Evolutionary conservation across 2,113 vertebrate genomes (phyloP).

Genomic region (Felis catus): F.catus_Fca126_mat1.0 CM031415.1:155436501-155437000

Average conservation of each 20-base stretch:
- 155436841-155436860: neutral
- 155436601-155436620: neutral
- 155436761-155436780: neutral
- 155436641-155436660: neutral
- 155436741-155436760: neutral
- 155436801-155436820: neutral
- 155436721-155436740: neutral
- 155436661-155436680: neutral
- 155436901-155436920: neutral
- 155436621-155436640: neutral
- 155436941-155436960: neutral
- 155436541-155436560: rapidly evolving
- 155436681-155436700: too few relatives aligned
- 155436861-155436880: neutral
- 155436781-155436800: neutral
- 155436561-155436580: neutral
- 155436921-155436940: neutral
- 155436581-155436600: neutral
- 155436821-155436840: neutral
- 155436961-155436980: neutral
- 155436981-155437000: neutral
- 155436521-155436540: neutral
- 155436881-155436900: neutral
- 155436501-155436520: too few relatives aligned
- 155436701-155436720: neutral